Percentiles rank a stretch among this genome's conserved stretches.
Conservation (phyloP, 2,113 vertebrate genomes). For the Isichthys henryi region DNA sequence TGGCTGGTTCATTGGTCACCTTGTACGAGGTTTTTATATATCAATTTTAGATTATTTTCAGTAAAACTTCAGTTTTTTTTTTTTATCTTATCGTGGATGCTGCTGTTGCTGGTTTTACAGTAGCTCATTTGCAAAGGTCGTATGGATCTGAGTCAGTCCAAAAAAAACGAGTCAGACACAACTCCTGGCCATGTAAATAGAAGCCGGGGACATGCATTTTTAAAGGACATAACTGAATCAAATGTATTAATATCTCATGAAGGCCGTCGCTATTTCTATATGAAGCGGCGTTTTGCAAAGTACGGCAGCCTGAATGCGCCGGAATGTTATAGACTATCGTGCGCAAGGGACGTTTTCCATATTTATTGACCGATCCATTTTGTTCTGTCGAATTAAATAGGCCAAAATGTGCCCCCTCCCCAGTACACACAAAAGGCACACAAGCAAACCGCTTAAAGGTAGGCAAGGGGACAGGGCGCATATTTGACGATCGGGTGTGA, state of each 20-base stretch:
- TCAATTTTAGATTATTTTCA: not conserved
- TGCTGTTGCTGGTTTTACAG: constrained; percentile 9
- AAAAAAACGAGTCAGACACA: not conserved
- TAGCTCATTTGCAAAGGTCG: constrained; percentile 23
- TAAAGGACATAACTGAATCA: not conserved
- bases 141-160: not conserved
- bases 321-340: constrained; percentile 27
- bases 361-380: not conserved
- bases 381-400: not conserved
- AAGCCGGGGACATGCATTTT: not conserved
- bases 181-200: not conserved
- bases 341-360: not conserved
- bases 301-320: constrained; percentile 25
- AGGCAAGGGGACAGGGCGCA: constrained; percentile 19
- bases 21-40: not conserved
- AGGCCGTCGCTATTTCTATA: constrained; percentile 10
- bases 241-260: not conserved
- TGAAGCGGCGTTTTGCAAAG: constrained; percentile 13
- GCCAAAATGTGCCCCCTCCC: not conserved
- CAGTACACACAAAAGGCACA: not conserved
- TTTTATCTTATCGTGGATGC: not conserved
- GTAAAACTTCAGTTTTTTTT: not conserved
- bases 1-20: not conserved
- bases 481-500: constrained; percentile 28
- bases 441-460: not conserved